Base-by-base conservation (phyloP, 2,888 invertebrate genomes). In the Acrobasis consociella region DNA sequence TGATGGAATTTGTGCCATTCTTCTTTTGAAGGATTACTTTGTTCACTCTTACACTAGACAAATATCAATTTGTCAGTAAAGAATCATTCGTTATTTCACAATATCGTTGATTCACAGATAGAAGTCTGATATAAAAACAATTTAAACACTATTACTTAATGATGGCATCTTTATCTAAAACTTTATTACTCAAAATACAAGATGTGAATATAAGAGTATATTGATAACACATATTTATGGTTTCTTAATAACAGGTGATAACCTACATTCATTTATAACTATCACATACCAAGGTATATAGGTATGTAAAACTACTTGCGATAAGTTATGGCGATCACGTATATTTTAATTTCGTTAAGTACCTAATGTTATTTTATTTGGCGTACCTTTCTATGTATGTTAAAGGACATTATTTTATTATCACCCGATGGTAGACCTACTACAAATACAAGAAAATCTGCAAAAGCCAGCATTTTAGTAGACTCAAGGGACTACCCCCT, bases 41-140 rank as follows among this genome's bases (percentile, higher is more conserved):
- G 64, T 71, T 75, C 79, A 80, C 79, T 86, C 86, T 86, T 87
- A 77, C 65, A 83, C 84, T 72, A 72, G 77, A 81, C 86, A 87
- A 91, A 88, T 65, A 63, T 65, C 52, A 70, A 74, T 81, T 90
- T 87, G 85, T 80, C 84, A 80, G 82, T 66, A 80, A 88, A 88
- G 88, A 86, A 80, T 68, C 71, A 75, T 78, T 81, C 75, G 75
- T 68, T 65, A 67, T 72, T 71, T 73, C 70, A 71, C 72, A 74
- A 67, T 65, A 69, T 69, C 65, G 66, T 62, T 65, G 49, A 22
- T 39, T 13, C 5, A 39, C 15, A 37, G 9, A 53, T 53, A 10
- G 37, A 16, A 52, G 55, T 11, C 38, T 16, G 39, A 16, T 2
- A 39, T 39, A 39, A 9, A 55, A 15, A 17, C 39, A 17, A 55